Conservation (phyloP, 2,797 vertebrate species). For the Pitangus sulphuratus region DNA sequence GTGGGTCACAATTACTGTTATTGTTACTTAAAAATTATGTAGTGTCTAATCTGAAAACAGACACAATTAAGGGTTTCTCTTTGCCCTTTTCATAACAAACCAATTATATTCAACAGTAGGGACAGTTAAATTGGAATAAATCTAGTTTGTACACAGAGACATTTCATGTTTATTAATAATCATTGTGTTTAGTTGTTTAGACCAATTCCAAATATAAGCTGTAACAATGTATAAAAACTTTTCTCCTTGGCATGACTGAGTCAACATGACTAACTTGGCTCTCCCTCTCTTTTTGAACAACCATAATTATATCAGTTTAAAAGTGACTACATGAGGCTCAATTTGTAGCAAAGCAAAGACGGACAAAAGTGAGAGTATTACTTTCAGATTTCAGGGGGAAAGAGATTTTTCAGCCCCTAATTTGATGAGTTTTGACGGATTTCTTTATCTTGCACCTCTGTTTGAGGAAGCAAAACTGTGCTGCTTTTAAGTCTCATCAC, state of each 20-base stretch:
- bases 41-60: neutral
- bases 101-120: neutral
- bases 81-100: conserved; percentile 10
- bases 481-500: neutral
- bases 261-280: neutral
- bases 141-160: neutral
- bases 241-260: neutral
- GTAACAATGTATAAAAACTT: neutral
- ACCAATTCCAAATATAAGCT: neutral
- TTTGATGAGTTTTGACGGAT: neutral
- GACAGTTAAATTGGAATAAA: neutral
- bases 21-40: neutral
- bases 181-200: neutral
- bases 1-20: conserved; percentile 19
- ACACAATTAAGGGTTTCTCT: neutral
- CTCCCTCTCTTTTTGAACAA: neutral
- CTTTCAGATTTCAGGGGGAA: neutral
- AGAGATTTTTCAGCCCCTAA: neutral
- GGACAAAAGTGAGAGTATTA: neutral
- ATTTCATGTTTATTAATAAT: neutral
- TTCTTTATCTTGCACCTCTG: neutral
- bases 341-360: neutral
- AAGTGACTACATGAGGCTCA: neutral
- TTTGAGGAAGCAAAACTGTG: neutral
- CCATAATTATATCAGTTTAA: neutral